A percentile compares a stretch with the other conserved stretches of the same genome.
Conservation (phyloP, 1,140 invertebrate genomes). For the Fopius arisanus region DNA sequence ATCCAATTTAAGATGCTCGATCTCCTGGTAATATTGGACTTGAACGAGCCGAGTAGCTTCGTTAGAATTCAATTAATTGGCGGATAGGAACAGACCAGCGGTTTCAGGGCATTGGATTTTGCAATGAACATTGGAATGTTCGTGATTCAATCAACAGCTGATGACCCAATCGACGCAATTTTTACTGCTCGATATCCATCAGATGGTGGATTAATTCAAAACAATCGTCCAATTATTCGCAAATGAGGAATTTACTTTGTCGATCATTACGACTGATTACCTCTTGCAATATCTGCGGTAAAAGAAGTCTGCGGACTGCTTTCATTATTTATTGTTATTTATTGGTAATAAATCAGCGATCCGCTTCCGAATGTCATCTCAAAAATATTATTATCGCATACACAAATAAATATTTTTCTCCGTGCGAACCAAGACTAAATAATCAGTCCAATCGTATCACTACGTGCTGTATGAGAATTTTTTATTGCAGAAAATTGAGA, state of each 20-base stretch:
- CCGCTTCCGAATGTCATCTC: too few species aligned
- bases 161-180: not conserved
- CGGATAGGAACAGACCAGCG: not conserved
- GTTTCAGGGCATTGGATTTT: not conserved
- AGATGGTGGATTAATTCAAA: too few species aligned
- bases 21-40: not conserved
- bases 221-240: too few species aligned
- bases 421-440: too few species aligned
- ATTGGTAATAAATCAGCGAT: too few species aligned
- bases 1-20: not conserved
- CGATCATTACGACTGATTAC: not conserved
- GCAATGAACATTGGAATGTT: not conserved
- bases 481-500: not conserved
- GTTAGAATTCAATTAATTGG: conserved; percentile 9
- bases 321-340: too few species aligned
- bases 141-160: not conserved
- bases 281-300: not conserved
- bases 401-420: too few species aligned
- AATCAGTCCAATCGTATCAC: too few species aligned
- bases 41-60: not conserved
- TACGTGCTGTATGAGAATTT: not conserved
- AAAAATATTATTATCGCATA: too few species aligned
- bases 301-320: too few species aligned
- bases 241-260: too few species aligned
- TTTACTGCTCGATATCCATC: not conserved